A percentile compares a stretch with the other conserved stretches of the same genome.
phyloP scores from a whole-genome alignment of 1,140 invertebrate genomes.

The Eueides isabella region DNA sequence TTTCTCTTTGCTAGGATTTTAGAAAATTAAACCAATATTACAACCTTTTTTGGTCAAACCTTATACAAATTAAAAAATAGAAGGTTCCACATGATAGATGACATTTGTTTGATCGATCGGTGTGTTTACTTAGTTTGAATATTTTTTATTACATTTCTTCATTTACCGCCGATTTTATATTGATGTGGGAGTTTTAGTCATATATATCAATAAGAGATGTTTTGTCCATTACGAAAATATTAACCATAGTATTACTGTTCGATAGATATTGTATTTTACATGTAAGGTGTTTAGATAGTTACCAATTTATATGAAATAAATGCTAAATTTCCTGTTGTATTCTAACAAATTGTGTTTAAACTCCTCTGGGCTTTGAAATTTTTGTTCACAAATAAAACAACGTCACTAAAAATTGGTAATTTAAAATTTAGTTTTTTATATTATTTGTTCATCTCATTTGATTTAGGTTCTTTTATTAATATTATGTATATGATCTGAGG shows the following conservation, averaged over 20 bases:
- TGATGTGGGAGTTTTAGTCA: neutral
- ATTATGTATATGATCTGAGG: neutral
- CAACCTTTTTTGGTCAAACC: slow-evolving; percentile 13
- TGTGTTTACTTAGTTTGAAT: slow-evolving; percentile 3
- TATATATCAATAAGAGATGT: slow-evolving; percentile 27
- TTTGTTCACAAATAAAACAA: slow-evolving; percentile 14
- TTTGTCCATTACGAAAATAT: slow-evolving; percentile 32
- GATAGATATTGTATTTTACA: slow-evolving; percentile 29
- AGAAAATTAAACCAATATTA: slow-evolving; percentile 50
- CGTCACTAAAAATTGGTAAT: neutral
- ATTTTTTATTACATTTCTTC: slow-evolving; percentile 13
- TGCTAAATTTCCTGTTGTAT: slow-evolving; percentile 5
- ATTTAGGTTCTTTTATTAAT: neutral
- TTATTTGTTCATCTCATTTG: neutral
- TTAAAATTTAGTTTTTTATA: neutral
- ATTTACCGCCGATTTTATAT: slow-evolving; percentile 28
- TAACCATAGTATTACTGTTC: slow-evolving; percentile 32
- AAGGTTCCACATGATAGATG: neutral
- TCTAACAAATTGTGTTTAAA: neutral
- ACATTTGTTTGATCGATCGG: neutral
- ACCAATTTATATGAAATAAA: slow-evolving; percentile 35
- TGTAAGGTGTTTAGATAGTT: slow-evolving; percentile 38
- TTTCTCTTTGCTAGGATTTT: slow-evolving; percentile 62
- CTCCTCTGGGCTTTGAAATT: neutral
- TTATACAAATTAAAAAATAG: slow-evolving; percentile 4